phyloP scores from a whole-genome alignment of 2,888 invertebrate species.

The Chalcis sispes region DNA sequence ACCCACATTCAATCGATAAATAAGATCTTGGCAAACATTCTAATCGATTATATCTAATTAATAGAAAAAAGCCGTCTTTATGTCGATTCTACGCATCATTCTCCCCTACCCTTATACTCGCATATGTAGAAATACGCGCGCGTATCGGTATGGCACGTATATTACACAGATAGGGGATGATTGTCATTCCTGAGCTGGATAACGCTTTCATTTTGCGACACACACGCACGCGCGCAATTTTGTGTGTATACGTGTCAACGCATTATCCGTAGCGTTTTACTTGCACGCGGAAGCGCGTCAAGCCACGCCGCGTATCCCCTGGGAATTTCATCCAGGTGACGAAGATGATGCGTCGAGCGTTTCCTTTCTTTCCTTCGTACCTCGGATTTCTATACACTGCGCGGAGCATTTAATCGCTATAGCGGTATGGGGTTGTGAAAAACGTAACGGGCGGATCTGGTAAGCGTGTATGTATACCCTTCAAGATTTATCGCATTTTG shows the following conservation, averaged over 20 bases:
- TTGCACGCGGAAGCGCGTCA: too few species aligned
- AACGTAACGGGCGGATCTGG: conserved; percentile 13
- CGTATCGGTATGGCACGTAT: too few species aligned
- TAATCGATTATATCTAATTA: too few species aligned
- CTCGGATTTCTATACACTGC: conserved; percentile 18
- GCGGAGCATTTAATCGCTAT: conserved; percentile 43
- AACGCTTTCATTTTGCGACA: conserved; percentile 22
- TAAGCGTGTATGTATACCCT: conserved; percentile 4
- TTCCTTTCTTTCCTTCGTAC: conserved; percentile 29
- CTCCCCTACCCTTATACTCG: too few species aligned
- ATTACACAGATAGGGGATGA: conserved; percentile 7
- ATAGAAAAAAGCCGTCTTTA: too few species aligned
- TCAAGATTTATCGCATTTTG: conserved; percentile 42
- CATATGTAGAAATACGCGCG: too few species aligned
- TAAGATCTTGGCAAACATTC: too few species aligned
- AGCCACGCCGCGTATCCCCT: conserved; percentile 57
- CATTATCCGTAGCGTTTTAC: conserved; percentile 43
- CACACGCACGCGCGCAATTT: neutral
- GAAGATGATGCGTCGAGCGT: conserved; percentile 17
- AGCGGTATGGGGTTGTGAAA: too few species aligned
- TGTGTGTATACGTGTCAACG: conserved; percentile 11
- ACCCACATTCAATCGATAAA: too few species aligned
- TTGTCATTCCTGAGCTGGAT: conserved; percentile 35
- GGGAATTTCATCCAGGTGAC: conserved; percentile 64
- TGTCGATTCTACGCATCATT: too few species aligned